Evolutionary conservation across 2,888 invertebrate species (phyloP).

Genomic region (Branchipolynoe longqiensis): DNA sequence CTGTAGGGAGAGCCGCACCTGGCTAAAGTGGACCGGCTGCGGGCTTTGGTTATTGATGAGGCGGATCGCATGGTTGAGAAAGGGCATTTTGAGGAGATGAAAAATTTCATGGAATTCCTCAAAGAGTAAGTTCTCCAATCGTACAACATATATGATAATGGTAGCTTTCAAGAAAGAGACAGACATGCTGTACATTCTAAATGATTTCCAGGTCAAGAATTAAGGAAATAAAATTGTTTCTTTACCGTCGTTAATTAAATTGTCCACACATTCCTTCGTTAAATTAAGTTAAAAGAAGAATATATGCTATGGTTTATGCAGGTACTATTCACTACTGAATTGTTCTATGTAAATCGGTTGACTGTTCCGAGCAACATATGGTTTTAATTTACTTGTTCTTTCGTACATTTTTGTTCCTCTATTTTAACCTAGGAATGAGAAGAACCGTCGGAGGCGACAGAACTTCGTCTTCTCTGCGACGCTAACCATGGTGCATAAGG

Average conservation of each 20-base stretch:
- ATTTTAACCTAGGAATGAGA: slow-evolving; percentile 81
- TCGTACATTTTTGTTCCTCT: too few relatives aligned
- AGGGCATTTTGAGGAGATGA: slow-evolving; percentile 96
- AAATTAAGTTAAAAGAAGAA: too few relatives aligned
- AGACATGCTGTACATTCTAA: too few relatives aligned
- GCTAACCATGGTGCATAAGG: slow-evolving; percentile 91
- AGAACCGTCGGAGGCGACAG: slow-evolving; percentile 85
- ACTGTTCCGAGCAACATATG: too few relatives aligned
- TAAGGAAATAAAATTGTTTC: too few relatives aligned
- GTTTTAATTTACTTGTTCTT: too few relatives aligned
- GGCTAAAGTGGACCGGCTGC: slow-evolving; percentile 74
- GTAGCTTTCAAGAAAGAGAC: background rate
- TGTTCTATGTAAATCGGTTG: too few relatives aligned
- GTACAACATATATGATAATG: background rate
- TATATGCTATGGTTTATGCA: too few relatives aligned
- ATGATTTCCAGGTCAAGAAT: too few relatives aligned
- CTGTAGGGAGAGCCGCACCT: slow-evolving; percentile 84
- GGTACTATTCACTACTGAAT: too few relatives aligned
- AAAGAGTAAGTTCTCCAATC: slow-evolving; percentile 83
- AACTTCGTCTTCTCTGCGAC: slow-evolving; percentile 99
- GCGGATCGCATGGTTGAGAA: slow-evolving; percentile 98
- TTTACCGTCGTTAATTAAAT: too few relatives aligned
- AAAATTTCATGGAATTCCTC: slow-evolving; percentile 89
- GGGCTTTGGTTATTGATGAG: slow-evolving; percentile 95
- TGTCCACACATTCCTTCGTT: too few relatives aligned